Evolutionary conservation across 2,797 vertebrate genomes (phyloP), one percentile per base, ranked within the genome.

Genomic region (Aplochiton taeniatus): DNA sequence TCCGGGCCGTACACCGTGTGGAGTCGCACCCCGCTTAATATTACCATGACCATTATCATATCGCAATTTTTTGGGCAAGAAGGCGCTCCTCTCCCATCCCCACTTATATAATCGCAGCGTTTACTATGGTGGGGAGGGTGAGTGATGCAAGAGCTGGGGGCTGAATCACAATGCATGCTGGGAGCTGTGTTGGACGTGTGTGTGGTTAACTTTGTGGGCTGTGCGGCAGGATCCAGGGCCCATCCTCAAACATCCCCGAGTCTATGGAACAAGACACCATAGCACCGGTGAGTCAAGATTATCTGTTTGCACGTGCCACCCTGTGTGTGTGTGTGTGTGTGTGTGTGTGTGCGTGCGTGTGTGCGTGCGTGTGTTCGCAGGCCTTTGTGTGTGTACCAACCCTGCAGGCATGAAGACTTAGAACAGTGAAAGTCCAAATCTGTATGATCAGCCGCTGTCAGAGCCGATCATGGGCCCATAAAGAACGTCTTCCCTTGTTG

Each of bases 291-390:
- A 85, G 82, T 80, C 81, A 84, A 83, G 87, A 84, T 77, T 81
- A 67, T 55, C 57, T 85, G 83, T 88, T 85, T 88, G 75, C 80
- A 76, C 78, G 79, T 80, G 77, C 80, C 82, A 84, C 84, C 79
- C 68, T 51, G 7, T 61, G 70, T 81, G 62, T 61, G 52, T 44
- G 16, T 4, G 45, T 50, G 44, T 43, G n/a, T 48, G 55, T 48
- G 48, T 60, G 56, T 60, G 68, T 59, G 62, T 19, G 42, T 45
- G 54, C 41, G 47, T 45, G 42, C 47, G 18, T 46, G 42, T 11
- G n/a, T 20, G 41, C 62, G 52, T 47, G 45, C 61, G 31, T 52
- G 59, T 42, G 9, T 53, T 53, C 13, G 11, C 59, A 50, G 53
- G 44, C 58, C 16, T 61, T 58, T 42, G 6, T 58, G 1, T 49